Percentiles rank a stretch among this genome's conserved stretches.
These are phyloP conservation scores for Thera britannica DNA, from an alignment of 2,888 invertebrate genomes.

Conservation along the genomic window DNA sequence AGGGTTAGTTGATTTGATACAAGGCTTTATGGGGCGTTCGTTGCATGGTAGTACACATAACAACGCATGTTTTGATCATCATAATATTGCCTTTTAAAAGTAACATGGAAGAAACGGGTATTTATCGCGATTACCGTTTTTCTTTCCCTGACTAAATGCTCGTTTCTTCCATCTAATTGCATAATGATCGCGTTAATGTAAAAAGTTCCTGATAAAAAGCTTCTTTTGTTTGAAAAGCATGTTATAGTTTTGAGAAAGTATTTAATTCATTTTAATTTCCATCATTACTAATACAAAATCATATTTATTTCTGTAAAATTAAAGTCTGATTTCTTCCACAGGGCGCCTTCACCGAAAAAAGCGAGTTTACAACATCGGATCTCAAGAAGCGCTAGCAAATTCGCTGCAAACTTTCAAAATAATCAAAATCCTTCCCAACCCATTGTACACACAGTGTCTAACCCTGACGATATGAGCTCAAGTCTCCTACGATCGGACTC, in stretches of 20 bases:
- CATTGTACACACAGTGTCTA: slow-evolving; percentile 82
- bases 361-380: slow-evolving; percentile 74
- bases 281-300: slow-evolving; percentile 21
- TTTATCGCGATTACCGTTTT: no score
- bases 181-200: no score
- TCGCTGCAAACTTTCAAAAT: slow-evolving; percentile 77
- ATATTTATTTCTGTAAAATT: slow-evolving; percentile 14
- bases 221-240: background rate
- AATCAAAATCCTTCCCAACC: slow-evolving; percentile 66
- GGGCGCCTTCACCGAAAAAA: slow-evolving; percentile 77
- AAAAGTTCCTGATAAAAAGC: background rate
- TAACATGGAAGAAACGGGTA: no score
- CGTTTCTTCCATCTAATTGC: no score
- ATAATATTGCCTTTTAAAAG: background rate
- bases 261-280: background rate
- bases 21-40: background rate
- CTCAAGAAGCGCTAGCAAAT: slow-evolving; percentile 77
- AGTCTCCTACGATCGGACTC: slow-evolving; percentile 86
- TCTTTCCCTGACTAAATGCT: no score
- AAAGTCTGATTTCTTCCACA: slow-evolving; percentile 47
- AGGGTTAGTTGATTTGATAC: no score
- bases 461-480: slow-evolving; percentile 89
- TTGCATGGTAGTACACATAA: slow-evolving; percentile 14
- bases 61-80: slow-evolving; percentile 5
- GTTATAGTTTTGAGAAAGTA: background rate